Evolutionary conservation across 2,888 invertebrate genomes (phyloP), one percentile per base, ranked within the genome.

Genomic region (Neria commutata): DNA sequence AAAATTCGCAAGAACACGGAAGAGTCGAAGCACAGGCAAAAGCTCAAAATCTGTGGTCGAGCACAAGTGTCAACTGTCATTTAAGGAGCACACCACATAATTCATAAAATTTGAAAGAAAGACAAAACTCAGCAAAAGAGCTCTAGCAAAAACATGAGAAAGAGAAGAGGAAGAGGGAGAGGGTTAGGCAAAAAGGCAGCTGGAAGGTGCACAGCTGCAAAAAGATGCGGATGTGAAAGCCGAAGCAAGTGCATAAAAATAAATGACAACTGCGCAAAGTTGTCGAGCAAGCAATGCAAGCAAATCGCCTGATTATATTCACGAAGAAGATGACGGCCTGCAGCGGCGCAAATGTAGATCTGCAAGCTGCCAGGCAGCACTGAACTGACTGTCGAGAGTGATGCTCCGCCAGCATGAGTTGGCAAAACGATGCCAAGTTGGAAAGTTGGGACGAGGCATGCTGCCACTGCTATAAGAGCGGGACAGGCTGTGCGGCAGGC

Each of bases 1-100:
- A 17, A 21, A 42, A n/a, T n/a, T 14, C 14, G 34, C 23, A 40
- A 19, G 29, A 26, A 58, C 40, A 34, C 24, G 23, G 23, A 56
- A 45, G 24, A 56, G 58, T 55, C 60, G 60, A 61, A 21, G 26
- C 23, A 59, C 37, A 47, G 37, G 26, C 24, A 34, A 25, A 29
- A 16, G 17, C 24, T 40, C 25, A 26, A 72, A 72, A 72, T 73
- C 72, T 72, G 67, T 70, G 72, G 72, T 72, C 72, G 69, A 70
- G 70, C 72, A 64, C 72, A 72, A 72, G 72, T 72, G 72, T 72
- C 72, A 73, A 72, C 72, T 73, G 72, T 72, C 72, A 72, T 72
- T 73, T 73, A 66, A 65, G 69, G 58, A 67, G 70, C 67, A 68
- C 69, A 67, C 63, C 66, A 72, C 71, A 72, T 73, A 73, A 73